These are phyloP conservation scores for Apamea epomidion DNA, from an alignment of 2,888 invertebrate species.

Conservation along the genomic window DNA sequence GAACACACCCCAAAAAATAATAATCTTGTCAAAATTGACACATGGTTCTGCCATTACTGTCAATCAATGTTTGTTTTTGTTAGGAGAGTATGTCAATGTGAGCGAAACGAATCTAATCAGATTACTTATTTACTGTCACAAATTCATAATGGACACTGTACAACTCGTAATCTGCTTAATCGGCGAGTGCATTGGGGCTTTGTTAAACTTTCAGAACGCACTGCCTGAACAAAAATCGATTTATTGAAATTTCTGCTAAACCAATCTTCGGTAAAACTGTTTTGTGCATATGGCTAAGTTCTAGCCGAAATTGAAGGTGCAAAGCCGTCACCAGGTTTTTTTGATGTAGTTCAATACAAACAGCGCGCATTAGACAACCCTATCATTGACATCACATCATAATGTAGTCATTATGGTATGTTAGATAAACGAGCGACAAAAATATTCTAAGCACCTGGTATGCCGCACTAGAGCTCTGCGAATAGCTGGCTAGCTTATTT, in stretches of 20 bases:
- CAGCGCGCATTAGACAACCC: constrained; percentile 24
- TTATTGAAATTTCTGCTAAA: neutral
- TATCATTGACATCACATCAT: constrained; percentile 31
- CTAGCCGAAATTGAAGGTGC: neutral
- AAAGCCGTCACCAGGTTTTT: neutral
- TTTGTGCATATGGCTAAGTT: neutral
- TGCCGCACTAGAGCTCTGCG: constrained; percentile 27
- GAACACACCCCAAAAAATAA: neutral
- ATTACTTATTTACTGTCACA: neutral
- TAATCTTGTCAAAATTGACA: neutral
- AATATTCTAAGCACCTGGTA: constrained; percentile 55
- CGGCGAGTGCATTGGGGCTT: too few relatives aligned
- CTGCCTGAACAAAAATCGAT: neutral
- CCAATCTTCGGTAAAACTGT: neutral
- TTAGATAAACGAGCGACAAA: constrained; percentile 52
- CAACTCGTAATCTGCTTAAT: neutral
- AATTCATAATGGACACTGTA: neutral
- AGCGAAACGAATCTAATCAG: neutral
- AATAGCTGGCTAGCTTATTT: constrained; percentile 44
- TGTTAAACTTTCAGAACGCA: neutral
- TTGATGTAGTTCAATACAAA: neutral
- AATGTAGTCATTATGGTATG: constrained; percentile 53
- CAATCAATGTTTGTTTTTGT: neutral
- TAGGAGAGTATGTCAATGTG: neutral
- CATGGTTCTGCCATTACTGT: neutral